These are phyloP conservation scores for Lasioglossum zephyrum DNA, from an alignment of 2,888 invertebrate species.

Conservation along the genomic window DNA sequence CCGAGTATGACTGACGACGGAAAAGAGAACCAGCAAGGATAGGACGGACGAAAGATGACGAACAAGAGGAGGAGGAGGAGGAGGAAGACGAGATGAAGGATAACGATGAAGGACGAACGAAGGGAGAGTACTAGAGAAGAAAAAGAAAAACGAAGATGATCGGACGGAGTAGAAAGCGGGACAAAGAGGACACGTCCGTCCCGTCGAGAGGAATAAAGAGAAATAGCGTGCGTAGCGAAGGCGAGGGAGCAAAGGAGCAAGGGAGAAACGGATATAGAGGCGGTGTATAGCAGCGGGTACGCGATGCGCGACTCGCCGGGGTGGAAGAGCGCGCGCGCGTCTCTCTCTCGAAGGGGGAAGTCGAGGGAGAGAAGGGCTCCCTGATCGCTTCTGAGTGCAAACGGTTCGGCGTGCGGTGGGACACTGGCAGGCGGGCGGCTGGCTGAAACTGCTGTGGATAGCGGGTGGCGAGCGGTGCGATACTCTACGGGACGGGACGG, in stretches of 20 bases:
- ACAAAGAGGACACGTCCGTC: slow-evolving; percentile 18
- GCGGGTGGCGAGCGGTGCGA: slow-evolving; percentile 80
- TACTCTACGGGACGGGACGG: slow-evolving; percentile 78
- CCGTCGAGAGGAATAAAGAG: slow-evolving; percentile 39
- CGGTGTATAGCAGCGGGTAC: slow-evolving; percentile 59
- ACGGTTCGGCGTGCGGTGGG: slow-evolving; percentile 84
- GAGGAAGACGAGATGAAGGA: background rate
- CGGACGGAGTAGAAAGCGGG: slow-evolving; percentile 32
- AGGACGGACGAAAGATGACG: background rate
- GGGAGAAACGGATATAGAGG: slow-evolving; percentile 51
- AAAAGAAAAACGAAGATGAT: slow-evolving; percentile 35
- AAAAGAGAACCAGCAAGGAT: slow-evolving; percentile 31
- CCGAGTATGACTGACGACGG: slow-evolving; percentile 58
- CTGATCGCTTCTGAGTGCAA: slow-evolving; percentile 81
- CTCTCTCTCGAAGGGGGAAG: slow-evolving; percentile 50
- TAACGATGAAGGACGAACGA: slow-evolving; percentile 7
- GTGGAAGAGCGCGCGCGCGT: slow-evolving; percentile 55
- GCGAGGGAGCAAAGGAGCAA: slow-evolving; percentile 50
- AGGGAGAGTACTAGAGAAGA: slow-evolving; percentile 46
- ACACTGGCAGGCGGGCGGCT: slow-evolving; percentile 80
- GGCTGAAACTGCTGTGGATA: slow-evolving; percentile 77
- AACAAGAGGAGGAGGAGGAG: slow-evolving; percentile 24
- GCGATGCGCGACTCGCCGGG: slow-evolving; percentile 64
- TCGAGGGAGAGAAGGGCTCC: slow-evolving; percentile 70
- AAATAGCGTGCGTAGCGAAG: slow-evolving; percentile 59